These are phyloP conservation scores for Druceiella hillmani DNA, from an alignment of 2,888 invertebrate species.

Conservation along the genomic window DNA sequence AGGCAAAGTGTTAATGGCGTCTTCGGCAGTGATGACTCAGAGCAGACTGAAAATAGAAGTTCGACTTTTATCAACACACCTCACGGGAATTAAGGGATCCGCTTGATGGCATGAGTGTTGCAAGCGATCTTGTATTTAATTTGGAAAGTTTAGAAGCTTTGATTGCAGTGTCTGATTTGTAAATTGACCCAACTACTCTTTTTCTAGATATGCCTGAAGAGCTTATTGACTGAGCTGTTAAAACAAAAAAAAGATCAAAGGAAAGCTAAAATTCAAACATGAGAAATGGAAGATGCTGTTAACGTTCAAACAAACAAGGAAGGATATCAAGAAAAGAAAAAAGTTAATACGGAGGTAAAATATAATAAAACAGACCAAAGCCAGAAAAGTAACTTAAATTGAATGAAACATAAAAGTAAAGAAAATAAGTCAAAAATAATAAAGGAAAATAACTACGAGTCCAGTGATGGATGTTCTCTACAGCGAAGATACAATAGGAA, in stretches of 20 bases:
- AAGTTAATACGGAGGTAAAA: no score
- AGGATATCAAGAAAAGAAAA: no score
- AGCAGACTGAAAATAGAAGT: no score
- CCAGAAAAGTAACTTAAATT: no score
- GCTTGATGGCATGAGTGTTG: constrained; percentile 6
- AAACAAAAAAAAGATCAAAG: no score
- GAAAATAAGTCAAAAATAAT: constrained; percentile 6
- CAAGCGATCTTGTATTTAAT: constrained; percentile 5
- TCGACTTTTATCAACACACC: no score
- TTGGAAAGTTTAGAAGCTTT: constrained; percentile 7
- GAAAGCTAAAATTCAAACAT: no score
- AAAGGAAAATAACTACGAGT: constrained; percentile 7
- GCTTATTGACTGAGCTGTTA: no score
- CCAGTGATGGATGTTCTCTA: constrained; percentile 7
- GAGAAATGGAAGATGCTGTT: no score
- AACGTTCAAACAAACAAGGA: no score
- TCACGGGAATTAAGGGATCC: no score
- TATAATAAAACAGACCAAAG: no score
- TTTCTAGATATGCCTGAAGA: constrained; percentile 5
- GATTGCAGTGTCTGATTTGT: constrained; percentile 4
- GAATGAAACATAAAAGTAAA: constrained; percentile 4
- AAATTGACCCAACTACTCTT: constrained; percentile 5
- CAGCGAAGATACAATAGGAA: constrained; percentile 4
- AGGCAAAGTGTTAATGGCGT: neutral
- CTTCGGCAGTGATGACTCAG: constrained; percentile 2